These are phyloP conservation scores for Cynopterus brachyotis DNA, from an alignment of 2,113 vertebrate species.

Conservation along the genomic window DNA sequence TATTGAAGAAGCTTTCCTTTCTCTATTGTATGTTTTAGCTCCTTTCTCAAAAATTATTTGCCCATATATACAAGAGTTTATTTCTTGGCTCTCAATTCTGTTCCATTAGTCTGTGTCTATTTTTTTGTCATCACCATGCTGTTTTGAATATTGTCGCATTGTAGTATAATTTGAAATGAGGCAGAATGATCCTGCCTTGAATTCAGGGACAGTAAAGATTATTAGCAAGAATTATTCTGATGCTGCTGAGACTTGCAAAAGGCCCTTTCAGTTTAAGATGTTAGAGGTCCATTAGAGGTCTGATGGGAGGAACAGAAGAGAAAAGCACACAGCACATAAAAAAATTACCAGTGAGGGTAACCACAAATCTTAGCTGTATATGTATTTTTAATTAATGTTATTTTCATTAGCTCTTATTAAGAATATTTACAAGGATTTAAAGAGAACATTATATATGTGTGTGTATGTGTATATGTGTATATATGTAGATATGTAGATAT, in stretches of 20 bases:
- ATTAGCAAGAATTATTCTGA: not conserved
- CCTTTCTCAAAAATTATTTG: too few species aligned
- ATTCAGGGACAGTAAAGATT: not conserved
- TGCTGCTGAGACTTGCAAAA: not conserved
- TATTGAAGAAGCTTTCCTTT: too few species aligned
- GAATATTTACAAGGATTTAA: not conserved
- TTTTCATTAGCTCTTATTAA: not conserved
- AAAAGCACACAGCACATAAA: not conserved
- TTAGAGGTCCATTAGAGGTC: not conserved
- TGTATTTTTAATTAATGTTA: not conserved
- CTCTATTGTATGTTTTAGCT: too few species aligned
- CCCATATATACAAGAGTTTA: too few species aligned
- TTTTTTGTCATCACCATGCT: too few species aligned
- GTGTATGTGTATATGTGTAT: not conserved
- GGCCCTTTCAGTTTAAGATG: not conserved
- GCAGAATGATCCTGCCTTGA: not conserved
- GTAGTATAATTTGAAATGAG: too few species aligned
- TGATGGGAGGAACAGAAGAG: not conserved
- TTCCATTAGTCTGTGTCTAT: too few species aligned
- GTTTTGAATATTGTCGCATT: too few species aligned
- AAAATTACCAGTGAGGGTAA: not conserved
- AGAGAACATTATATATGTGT: not conserved
- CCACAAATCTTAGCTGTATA: not conserved
- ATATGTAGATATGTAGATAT: not conserved
- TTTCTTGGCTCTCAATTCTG: too few species aligned